Conservation (phyloP, 2,113 vertebrate genomes). For the Lasiurus cinereus region DNA sequence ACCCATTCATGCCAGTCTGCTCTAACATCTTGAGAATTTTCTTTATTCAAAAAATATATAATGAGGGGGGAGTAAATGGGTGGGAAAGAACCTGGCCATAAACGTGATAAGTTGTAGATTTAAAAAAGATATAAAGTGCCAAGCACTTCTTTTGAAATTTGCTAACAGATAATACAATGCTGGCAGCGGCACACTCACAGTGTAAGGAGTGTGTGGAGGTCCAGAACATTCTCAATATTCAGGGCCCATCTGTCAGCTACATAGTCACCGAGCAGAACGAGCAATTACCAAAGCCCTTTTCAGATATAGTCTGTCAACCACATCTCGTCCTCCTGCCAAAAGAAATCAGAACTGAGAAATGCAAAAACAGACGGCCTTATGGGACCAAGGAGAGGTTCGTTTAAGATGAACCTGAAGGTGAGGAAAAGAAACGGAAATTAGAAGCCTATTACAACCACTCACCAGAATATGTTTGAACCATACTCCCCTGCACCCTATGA, state of each 20-base stretch:
- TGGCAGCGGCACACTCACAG: conserved; percentile 79
- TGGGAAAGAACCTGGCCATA: conserved; percentile 59
- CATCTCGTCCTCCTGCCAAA: conserved; percentile 83
- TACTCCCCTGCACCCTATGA: background rate
- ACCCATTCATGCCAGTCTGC: conserved; percentile 86
- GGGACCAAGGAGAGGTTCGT: conserved; percentile 67
- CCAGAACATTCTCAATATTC: conserved; percentile 85
- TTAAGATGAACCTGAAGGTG: conserved; percentile 66
- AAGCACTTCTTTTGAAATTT: conserved; percentile 72
- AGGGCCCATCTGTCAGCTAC: conserved; percentile 89
- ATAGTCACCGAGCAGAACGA: conserved; percentile 81
- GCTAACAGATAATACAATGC: conserved; percentile 81
- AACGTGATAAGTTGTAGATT: conserved; percentile 38
- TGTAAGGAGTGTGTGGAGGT: conserved; percentile 80
- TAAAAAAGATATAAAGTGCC: conserved; percentile 67
- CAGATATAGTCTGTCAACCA: conserved; percentile 86
- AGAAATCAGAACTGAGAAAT: conserved; percentile 78
- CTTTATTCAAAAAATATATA: conserved; percentile 75
- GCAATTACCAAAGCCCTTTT: conserved; percentile 88
- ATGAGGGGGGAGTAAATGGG: conserved; percentile 7
- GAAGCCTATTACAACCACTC: background rate
- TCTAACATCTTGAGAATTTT: conserved; percentile 88
- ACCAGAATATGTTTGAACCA: background rate
- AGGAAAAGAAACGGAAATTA: conserved; percentile 55
- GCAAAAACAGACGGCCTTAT: conserved; percentile 75